Conservation (phyloP, 2,888 invertebrate species). For the Charanyca ferruginea region DNA sequence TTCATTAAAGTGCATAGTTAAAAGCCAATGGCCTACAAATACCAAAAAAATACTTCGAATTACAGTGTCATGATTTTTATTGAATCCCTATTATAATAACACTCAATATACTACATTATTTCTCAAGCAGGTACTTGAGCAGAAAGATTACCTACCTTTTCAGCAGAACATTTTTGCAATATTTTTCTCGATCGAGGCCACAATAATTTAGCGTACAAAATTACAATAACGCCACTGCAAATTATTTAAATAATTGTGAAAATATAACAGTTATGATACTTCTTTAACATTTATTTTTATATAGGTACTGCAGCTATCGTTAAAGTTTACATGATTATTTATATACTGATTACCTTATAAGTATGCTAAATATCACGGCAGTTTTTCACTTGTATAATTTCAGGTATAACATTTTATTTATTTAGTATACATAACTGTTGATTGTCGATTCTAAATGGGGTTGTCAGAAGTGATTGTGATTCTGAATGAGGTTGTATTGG, state of each 20-base stretch:
- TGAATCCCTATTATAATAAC: neutral
- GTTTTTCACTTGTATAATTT: slow-evolving; percentile 29
- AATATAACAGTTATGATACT: slow-evolving; percentile 42
- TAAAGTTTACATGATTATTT: slow-evolving; percentile 30
- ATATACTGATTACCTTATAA: slow-evolving; percentile 29
- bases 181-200: slow-evolving; percentile 33
- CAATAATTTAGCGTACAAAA: slow-evolving; percentile 11
- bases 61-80: slow-evolving; percentile 23
- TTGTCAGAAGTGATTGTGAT: neutral
- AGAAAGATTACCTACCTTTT: neutral
- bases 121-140: neutral
- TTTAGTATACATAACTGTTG: neutral
- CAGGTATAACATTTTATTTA: slow-evolving; percentile 12
- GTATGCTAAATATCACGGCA: slow-evolving; percentile 51
- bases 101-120: neutral
- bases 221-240: slow-evolving; percentile 28
- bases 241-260: slow-evolving; percentile 29
- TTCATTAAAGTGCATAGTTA: slow-evolving; percentile 10
- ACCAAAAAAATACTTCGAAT: slow-evolving; percentile 7
- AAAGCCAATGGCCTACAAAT: slow-evolving; percentile 8
- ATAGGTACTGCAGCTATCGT: slow-evolving; percentile 13
- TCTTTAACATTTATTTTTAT: slow-evolving; percentile 39
- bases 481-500: no score
- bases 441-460: neutral
- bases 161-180: neutral